Conservation (phyloP, 1,140 invertebrate species). For the Orchesella cincta region DNA sequence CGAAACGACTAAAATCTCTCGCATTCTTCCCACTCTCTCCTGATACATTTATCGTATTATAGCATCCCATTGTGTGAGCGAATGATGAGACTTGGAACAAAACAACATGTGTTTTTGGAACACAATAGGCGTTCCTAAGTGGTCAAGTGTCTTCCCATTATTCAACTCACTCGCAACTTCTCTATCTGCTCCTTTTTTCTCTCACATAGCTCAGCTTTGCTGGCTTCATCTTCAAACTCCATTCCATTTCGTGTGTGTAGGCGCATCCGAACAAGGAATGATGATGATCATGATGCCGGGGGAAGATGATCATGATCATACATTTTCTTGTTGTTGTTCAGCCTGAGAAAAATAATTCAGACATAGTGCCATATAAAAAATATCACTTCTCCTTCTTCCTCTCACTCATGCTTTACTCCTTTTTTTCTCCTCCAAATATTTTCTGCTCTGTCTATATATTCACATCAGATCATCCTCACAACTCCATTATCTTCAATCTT, state of each 20-base stretch:
- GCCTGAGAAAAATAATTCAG: conserved; percentile 17
- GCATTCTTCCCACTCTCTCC: background rate
- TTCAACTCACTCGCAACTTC: conserved; percentile 24
- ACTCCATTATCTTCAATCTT: no score
- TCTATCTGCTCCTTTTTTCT: conserved; percentile 13
- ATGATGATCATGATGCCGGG: background rate
- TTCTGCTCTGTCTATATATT: no score
- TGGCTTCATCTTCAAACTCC: background rate
- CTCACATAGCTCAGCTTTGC: background rate
- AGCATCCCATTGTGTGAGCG: conserved; percentile 26
- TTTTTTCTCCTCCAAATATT: no score
- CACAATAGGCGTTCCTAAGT: conserved; percentile 32
- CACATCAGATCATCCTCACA: no score
- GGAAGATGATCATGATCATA: conserved; percentile 4
- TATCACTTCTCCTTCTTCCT: no score
- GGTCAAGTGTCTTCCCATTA: conserved; percentile 33
- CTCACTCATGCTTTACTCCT: no score
- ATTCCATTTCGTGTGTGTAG: conserved; percentile 11
- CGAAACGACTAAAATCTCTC: background rate
- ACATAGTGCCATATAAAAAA: background rate
- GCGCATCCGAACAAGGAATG: background rate
- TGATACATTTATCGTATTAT: conserved; percentile 19
- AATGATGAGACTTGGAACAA: conserved; percentile 26
- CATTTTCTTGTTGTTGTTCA: conserved; percentile 14
- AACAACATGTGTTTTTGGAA: conserved; percentile 27